These are phyloP conservation scores for Misgurnus anguillicaudatus DNA, from an alignment of 2,113 vertebrate species.

Conservation along the genomic window DNA sequence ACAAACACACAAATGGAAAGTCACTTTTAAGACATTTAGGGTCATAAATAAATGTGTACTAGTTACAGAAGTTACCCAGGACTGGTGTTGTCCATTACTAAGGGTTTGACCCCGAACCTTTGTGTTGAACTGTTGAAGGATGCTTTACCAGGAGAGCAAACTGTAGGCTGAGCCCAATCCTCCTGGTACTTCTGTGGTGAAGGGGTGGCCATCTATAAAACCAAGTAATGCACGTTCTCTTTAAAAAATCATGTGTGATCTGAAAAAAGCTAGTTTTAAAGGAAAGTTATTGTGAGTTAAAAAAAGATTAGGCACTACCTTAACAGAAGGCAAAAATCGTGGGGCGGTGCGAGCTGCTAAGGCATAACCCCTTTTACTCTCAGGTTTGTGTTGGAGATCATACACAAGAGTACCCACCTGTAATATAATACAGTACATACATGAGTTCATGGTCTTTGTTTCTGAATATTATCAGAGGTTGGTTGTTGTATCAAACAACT, in stretches of 20 bases:
- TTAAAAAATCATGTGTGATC: too few species aligned
- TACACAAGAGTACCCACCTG: conserved; percentile 71
- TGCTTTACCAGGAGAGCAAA: conserved; percentile 56
- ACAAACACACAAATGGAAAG: too few species aligned
- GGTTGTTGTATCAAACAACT: too few species aligned
- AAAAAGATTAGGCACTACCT: conserved; percentile 61
- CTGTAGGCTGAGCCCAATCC: conserved; percentile 50
- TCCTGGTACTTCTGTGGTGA: conserved; percentile 74
- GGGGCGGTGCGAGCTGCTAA: conserved; percentile 78
- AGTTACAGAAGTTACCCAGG: conserved; percentile 77
- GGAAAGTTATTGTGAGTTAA: neutral
- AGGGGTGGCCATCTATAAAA: conserved; percentile 67
- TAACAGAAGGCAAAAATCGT: conserved; percentile 65
- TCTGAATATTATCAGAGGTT: neutral
- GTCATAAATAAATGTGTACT: neutral
- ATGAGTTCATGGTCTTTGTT: neutral
- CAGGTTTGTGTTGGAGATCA: conserved; percentile 67
- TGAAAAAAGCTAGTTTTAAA: neutral
- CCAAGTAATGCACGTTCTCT: neutral
- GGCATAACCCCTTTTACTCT: conserved; percentile 80
- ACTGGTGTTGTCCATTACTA: conserved; percentile 38
- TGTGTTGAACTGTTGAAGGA: conserved; percentile 71
- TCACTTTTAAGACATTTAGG: neutral
- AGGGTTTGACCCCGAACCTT: conserved; percentile 58
- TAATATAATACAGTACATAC: neutral